phyloP scores from a whole-genome alignment of 2,797 vertebrate genomes.

The Pseudomugil gertrudae region DNA sequence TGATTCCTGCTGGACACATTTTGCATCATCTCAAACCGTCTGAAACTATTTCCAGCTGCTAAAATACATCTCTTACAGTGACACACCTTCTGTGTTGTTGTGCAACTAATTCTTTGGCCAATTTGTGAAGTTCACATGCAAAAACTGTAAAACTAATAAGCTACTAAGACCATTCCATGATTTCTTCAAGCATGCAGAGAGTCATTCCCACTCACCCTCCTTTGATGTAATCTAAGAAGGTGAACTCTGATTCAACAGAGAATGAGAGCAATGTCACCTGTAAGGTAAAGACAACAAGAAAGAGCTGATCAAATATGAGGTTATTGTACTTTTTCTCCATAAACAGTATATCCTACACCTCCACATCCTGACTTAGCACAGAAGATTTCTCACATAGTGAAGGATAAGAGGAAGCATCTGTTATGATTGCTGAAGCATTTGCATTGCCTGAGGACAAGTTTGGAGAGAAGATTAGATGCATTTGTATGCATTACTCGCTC shows the following conservation, averaged over 20 bases:
- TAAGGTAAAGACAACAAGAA: constrained; percentile 44
- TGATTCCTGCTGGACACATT: neutral
- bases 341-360: constrained; percentile 1
- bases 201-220: constrained; percentile 88
- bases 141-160: neutral
- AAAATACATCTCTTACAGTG: neutral
- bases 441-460: constrained; percentile 35
- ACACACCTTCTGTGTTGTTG: neutral
- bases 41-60: neutral
- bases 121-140: neutral
- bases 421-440: constrained; percentile 36
- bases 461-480: constrained; percentile 43
- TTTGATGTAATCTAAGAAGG: constrained; percentile 97
- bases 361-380: constrained; percentile 15
- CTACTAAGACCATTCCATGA: neutral
- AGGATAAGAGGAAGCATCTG: constrained; percentile 9
- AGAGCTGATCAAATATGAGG: constrained; percentile 24
- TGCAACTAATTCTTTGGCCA: neutral
- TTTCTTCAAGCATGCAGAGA: constrained; percentile 8
- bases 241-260: constrained; percentile 92
- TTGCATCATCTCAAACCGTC: neutral
- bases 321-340: constrained; percentile 22
- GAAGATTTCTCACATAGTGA: constrained; percentile 22
- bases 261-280: constrained; percentile 95
- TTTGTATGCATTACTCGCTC: constrained; percentile 55